Conservation (phyloP, 2,113 vertebrate genomes). For the Zootoca vivipara region DNA sequence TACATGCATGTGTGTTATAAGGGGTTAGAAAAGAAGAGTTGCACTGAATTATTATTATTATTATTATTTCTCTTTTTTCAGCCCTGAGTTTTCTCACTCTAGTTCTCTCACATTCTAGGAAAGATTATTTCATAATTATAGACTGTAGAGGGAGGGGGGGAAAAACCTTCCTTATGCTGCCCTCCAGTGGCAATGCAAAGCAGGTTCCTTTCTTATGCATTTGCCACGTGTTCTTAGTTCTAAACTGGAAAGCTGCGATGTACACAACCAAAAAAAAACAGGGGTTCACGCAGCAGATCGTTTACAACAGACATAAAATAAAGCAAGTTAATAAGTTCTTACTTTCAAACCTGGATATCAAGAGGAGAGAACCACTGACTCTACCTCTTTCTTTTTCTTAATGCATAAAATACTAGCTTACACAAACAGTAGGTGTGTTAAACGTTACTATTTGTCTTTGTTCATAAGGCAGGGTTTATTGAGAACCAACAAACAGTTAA, state of each 20-base stretch:
- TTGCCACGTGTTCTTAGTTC: slow-evolving; percentile 8
- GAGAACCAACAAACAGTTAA: slow-evolving; percentile 34
- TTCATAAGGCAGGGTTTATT: slow-evolving; percentile 2
- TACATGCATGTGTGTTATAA: slow-evolving; percentile 1
- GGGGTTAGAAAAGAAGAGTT: slow-evolving; percentile 29
- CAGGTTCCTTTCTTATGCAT: slow-evolving; percentile 22
- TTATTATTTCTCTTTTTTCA: slow-evolving; percentile 41
- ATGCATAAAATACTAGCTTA: slow-evolving; percentile 5
- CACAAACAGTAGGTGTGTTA: background rate
- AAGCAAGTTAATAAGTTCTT: background rate
- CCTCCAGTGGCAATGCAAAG: slow-evolving; percentile 9
- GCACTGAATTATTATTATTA: background rate
- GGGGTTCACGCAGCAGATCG: slow-evolving; percentile 24
- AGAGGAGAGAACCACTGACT: background rate
- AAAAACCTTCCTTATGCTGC: slow-evolving; percentile 28
- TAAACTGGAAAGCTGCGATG: background rate
- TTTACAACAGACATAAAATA: slow-evolving; percentile 14
- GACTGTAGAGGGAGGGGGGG: slow-evolving; percentile 31
- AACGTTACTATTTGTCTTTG: slow-evolving; percentile 18
- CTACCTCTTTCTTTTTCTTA: slow-evolving; percentile 33
- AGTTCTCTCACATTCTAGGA: slow-evolving; percentile 26
- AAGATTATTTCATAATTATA: slow-evolving; percentile 28
- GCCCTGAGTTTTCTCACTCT: slow-evolving; percentile 32
- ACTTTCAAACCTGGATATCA: background rate
- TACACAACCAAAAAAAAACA: slow-evolving; percentile 8